Conservation (phyloP, 2,888 invertebrate species). For the Mechanitis mazaeus region DNA sequence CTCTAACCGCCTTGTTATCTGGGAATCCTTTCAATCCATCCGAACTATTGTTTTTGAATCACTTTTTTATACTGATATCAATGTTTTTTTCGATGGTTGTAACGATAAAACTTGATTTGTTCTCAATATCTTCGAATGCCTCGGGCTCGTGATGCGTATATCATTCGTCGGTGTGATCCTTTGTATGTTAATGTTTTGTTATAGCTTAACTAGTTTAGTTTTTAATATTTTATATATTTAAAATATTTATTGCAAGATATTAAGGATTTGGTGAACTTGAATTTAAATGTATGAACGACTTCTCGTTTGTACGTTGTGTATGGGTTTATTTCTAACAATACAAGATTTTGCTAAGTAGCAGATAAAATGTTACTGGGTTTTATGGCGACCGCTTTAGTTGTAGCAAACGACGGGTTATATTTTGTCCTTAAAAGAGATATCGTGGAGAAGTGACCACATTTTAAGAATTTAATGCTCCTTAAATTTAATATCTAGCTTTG, state of each 20-base stretch:
- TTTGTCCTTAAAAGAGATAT: slow-evolving; percentile 35
- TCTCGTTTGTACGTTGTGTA: slow-evolving; percentile 18
- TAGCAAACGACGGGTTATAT: slow-evolving; percentile 37
- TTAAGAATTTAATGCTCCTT: slow-evolving; percentile 33
- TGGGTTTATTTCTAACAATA: slow-evolving; percentile 53
- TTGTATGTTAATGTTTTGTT: slow-evolving; percentile 69
- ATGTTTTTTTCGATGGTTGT: slow-evolving; percentile 72
- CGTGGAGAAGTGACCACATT: slow-evolving; percentile 31
- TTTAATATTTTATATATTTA: slow-evolving; percentile 17
- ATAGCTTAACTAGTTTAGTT: slow-evolving; percentile 42
- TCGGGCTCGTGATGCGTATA: slow-evolving; percentile 64
- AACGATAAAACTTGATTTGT: slow-evolving; percentile 75
- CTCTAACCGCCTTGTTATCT: slow-evolving; percentile 60
- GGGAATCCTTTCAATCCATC: slow-evolving; percentile 73
- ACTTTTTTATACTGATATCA: slow-evolving; percentile 73
- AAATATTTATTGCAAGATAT: neutral
- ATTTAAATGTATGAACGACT: too few species aligned
- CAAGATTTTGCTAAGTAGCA: slow-evolving; percentile 58
- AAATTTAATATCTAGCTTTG: slow-evolving; percentile 27
- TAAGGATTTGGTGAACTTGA: too few species aligned
- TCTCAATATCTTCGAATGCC: slow-evolving; percentile 68
- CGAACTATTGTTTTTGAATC: slow-evolving; percentile 73
- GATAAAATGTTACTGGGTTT: slow-evolving; percentile 56
- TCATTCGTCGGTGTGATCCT: slow-evolving; percentile 68
- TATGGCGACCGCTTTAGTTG: slow-evolving; percentile 41